Evolutionary conservation across 1,140 invertebrate genomes (phyloP), one percentile per base, ranked within the genome.

Genomic region (Wasmannia auropunctata): DNA sequence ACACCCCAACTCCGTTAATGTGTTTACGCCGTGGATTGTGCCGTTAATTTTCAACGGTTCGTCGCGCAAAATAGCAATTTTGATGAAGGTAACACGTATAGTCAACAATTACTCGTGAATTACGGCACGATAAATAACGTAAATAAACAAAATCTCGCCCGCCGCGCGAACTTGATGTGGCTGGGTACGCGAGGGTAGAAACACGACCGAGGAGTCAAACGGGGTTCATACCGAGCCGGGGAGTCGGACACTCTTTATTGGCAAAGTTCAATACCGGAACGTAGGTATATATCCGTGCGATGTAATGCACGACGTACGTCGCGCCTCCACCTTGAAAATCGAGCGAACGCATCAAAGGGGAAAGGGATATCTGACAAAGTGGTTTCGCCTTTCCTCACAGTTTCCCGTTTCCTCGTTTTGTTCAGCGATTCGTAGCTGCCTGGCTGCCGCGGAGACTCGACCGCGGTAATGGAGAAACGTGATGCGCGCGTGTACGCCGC

Each of bases 401-500:
- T 70, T 81, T 81, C 49, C 14, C 11, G 37, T 72, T 81, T 81
- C 79, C 28, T 56, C 65, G 25, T 72, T 81, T 81, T 81, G 65
- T 43, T 16, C 65, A 16, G 14, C 67, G 49, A 70, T 81, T 81
- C 67, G 63, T 43, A 40, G n/a, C n/a, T 25, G 31, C 11, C 25
- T 28, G n/a, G 34, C 16, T 28, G 34, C 25, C 31, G n/a, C n/a
- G 19, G 34, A 46, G 65, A 72, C 34, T 81, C 65, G n/a, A 37
- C 6, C 63, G 25, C 56, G 37, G 25, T 81, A 81, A 81, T 81
- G 65, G 79, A 54, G 79, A 81, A 81, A 81, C 65, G 65, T 81
- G 79, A 81, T 81, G 79, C 79, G 79, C 51, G 65, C 72, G 79
- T n/a, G n/a, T n/a, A n/a, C 62, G 40, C 8, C n/a, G 31, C 19